Evolutionary conservation across 2,888 invertebrate genomes (phyloP).

Genomic region (Noctua janthe): DNA sequence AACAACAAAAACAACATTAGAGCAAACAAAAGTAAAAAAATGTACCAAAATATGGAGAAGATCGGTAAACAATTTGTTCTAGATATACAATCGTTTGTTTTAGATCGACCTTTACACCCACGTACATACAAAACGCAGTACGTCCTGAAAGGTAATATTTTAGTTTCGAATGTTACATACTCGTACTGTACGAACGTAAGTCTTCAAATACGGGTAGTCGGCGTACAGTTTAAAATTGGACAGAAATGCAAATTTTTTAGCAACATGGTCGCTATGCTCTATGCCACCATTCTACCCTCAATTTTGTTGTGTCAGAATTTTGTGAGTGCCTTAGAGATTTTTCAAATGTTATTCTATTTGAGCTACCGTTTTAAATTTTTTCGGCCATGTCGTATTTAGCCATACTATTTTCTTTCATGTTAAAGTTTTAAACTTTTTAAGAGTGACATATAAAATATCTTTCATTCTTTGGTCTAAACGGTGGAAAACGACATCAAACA

Average conservation of each 20-base stretch:
- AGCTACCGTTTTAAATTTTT: not conserved
- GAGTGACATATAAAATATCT: no score
- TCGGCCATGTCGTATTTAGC: not conserved
- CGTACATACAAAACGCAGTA: not conserved
- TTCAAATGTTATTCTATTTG: conserved; percentile 35
- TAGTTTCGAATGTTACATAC: not conserved
- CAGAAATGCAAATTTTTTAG: conserved; percentile 53
- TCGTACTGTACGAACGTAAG: not conserved
- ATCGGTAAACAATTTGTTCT: not conserved
- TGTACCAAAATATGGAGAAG: not conserved
- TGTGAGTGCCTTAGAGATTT: conserved; percentile 41
- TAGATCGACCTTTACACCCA: not conserved
- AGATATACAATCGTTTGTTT: no score
- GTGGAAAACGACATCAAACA: no score
- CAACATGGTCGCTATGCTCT: conserved; percentile 14
- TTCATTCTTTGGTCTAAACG: no score
- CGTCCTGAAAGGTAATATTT: conserved; percentile 5
- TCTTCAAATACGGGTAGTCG: conserved; percentile 33
- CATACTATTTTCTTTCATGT: not conserved
- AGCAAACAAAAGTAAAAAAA: not conserved
- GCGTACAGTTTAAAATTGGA: conserved; percentile 45
- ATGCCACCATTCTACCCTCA: conserved; percentile 25
- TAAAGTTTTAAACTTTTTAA: no score
- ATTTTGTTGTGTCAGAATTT: conserved; percentile 34
- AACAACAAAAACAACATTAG: not conserved